Base-by-base conservation (phyloP, 2,888 invertebrate species). In the Eumerus sabulonum region DNA sequence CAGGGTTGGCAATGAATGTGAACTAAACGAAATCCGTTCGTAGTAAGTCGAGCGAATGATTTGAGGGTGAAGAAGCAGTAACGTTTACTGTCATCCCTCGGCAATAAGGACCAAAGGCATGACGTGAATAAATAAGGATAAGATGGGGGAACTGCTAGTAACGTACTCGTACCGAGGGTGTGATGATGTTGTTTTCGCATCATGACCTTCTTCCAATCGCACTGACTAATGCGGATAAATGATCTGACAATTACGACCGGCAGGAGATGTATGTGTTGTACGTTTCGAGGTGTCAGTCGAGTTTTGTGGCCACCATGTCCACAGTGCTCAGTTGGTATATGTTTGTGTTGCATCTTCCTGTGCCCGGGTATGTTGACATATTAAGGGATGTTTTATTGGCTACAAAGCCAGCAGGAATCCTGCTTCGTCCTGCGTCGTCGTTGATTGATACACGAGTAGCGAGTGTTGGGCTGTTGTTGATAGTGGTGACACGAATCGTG, bases 161-260 rank as follows among this genome's bases (percentile, higher is more conserved):
- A n/a, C n/a, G 27, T 27, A 4, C 27, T 4, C 3, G 27, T 7
- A 7, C 2, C 2, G 27, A 27, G 27, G 27, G 27, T 27, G 27
- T 27, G 27, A 27, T 27, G 27, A 74, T 74, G 79, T 68, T 79
- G 74, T 27, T 79, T 64, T 79, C 79, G 79, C 79, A 74, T 79
- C 74, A 79, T 64, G 74, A 74, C 79, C 73, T 79, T 27, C 27
- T 27, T 70, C 73, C 79, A 79, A 79, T 79, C 56, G 74, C 51
- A 35, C 35, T 38, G 66, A 27, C 85, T 86, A 87, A 86, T 87
- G 85, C 86, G 87, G 86, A 87, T 86, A 86, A 86, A 86, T 87
- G 86, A 86, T 85, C 85, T 86, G 86, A 86, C 86, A 86, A 86
- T 86, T 86, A 85, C 85, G 86, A 68, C 66, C 71, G 62, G 67